phyloP scores from a whole-genome alignment of 2,888 invertebrate species.

The Amiota minor region DNA sequence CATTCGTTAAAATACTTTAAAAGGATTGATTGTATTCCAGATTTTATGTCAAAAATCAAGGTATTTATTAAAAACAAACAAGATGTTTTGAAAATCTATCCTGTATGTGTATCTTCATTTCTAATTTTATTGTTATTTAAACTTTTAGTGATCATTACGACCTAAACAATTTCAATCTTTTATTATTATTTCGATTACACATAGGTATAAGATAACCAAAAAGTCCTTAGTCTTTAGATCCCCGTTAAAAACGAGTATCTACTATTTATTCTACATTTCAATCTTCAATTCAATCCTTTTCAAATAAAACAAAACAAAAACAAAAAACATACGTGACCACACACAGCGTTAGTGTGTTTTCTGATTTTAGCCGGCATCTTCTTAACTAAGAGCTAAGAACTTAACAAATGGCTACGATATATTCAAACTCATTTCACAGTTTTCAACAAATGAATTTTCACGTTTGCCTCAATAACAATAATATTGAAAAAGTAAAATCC shows the following conservation, averaged over 20 bases:
- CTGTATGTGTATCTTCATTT: too few species aligned
- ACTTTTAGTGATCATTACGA: slow-evolving; percentile 18
- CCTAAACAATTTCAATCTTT: slow-evolving; percentile 60
- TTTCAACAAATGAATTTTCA: slow-evolving; percentile 4
- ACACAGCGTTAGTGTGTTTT: slow-evolving; percentile 4
- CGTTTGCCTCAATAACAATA: not conserved
- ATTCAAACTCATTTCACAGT: slow-evolving; percentile 19
- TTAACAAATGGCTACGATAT: slow-evolving; percentile 17
- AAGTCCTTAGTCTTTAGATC: too few species aligned
- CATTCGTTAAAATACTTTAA: too few species aligned
- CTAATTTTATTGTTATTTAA: not conserved
- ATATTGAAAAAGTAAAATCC: not conserved
- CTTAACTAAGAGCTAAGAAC: not conserved
- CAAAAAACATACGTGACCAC: slow-evolving; percentile 2
- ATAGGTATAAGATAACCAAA: not conserved
- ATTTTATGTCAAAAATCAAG: too few species aligned
- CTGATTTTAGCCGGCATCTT: not conserved
- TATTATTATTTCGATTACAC: not conserved
- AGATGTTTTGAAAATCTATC: too few species aligned
- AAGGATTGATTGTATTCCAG: too few species aligned
- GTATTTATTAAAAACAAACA: too few species aligned
- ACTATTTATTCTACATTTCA: too few species aligned
- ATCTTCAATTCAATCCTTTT: slow-evolving; percentile 1
- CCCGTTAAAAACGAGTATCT: too few species aligned
- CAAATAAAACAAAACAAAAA: not conserved